A percentile compares a stretch with the other conserved stretches of the same genome.
Conservation (phyloP, 2,888 invertebrate species). For the Yponomeuta malinellus region DNA sequence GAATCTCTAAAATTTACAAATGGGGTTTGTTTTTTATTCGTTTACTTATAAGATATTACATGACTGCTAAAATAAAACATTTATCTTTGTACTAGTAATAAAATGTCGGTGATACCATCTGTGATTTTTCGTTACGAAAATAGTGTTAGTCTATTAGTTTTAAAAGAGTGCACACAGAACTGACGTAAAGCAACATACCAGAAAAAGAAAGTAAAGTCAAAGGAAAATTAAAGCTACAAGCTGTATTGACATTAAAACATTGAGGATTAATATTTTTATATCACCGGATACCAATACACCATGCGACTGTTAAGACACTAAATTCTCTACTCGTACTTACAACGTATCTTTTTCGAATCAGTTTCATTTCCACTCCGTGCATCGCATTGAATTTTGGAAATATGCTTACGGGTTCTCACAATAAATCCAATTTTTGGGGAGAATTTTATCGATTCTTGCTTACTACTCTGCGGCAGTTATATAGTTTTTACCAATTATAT, state of each 20-base stretch:
- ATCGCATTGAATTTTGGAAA: constrained; percentile 42
- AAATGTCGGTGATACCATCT: neutral
- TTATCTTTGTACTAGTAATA: neutral
- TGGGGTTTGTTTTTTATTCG: too few relatives aligned
- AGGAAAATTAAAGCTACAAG: constrained; percentile 41
- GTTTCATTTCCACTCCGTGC: constrained; percentile 41
- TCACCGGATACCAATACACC: constrained; percentile 49
- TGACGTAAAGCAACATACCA: constrained; percentile 63
- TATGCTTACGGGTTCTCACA: constrained; percentile 41
- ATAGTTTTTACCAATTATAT: constrained; percentile 60
- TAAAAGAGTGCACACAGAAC: constrained; percentile 38
- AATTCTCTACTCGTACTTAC: constrained; percentile 55
- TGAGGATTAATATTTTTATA: constrained; percentile 2
- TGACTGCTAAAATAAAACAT: neutral
- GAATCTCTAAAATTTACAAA: too few relatives aligned
- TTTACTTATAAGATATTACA: too few relatives aligned
- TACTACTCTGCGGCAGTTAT: constrained; percentile 56
- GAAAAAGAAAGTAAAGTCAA: constrained; percentile 37
- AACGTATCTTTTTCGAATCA: constrained; percentile 39
- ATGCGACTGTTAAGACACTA: constrained; percentile 63
- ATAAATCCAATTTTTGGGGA: constrained; percentile 68
- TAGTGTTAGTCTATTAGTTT: constrained; percentile 30
- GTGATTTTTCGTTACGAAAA: constrained; percentile 6
- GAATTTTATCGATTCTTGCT: constrained; percentile 48
- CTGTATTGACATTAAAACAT: constrained; percentile 29